phyloP scores from a whole-genome alignment of 2,888 invertebrate species.

The Thecophora atra region DNA sequence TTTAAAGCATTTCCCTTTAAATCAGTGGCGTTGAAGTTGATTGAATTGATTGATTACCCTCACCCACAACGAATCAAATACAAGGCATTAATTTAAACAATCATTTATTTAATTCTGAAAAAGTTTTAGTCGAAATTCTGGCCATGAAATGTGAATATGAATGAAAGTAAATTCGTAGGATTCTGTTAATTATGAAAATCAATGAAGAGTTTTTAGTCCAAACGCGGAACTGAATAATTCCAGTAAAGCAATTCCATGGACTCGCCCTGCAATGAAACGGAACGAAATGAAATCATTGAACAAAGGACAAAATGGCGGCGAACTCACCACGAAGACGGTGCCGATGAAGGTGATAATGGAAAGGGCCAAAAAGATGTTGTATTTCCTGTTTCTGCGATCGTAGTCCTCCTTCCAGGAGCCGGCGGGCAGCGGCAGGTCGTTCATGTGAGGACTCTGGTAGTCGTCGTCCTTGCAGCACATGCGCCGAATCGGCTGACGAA shows the following conservation, averaged over 20 bases:
- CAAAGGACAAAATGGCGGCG: background rate
- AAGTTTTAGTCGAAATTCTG: background rate
- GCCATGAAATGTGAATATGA: no score
- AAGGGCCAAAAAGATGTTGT: background rate
- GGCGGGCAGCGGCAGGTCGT: background rate
- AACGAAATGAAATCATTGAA: background rate
- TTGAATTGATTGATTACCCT: no score
- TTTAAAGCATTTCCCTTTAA: no score
- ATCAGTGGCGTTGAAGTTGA: no score
- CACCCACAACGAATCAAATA: background rate
- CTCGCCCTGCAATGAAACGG: background rate
- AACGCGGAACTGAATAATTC: background rate
- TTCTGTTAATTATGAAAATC: no score
- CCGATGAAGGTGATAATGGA: background rate
- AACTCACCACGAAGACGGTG: background rate
- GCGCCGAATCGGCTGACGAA: background rate
- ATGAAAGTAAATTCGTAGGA: no score
- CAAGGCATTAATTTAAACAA: background rate
- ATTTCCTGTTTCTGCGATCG: slow-evolving; percentile 1
- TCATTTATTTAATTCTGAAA: background rate
- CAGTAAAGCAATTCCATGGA: background rate
- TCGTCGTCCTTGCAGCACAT: background rate
- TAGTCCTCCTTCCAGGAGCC: slow-evolving; percentile 9
- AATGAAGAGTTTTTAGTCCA: background rate
- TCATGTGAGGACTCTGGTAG: background rate